These are phyloP conservation scores for Ammospiza caudacuta DNA, from an alignment of 2,113 vertebrate genomes.

Conservation along the genomic window DNA sequence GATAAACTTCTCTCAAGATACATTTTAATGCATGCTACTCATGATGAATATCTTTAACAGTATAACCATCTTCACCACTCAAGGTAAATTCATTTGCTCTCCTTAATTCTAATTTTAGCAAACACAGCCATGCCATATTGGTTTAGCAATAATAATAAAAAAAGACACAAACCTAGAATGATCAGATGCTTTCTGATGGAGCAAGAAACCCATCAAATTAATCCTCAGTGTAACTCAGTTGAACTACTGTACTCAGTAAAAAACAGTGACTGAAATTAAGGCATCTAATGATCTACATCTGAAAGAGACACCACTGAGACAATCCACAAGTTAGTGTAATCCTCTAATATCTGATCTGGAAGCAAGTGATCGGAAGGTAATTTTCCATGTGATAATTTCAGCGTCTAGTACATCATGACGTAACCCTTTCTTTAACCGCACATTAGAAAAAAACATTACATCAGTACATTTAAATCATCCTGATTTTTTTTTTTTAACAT, in stretches of 20 bases:
- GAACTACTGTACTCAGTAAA: background rate
- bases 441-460: slow-evolving; percentile 32
- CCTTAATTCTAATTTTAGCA: background rate
- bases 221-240: background rate
- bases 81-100: background rate
- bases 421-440: background rate
- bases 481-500: background rate
- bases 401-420: background rate
- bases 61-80: background rate
- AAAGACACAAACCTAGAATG: background rate
- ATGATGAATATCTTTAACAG: background rate
- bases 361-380: slow-evolving; percentile 20
- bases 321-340: slow-evolving; percentile 6
- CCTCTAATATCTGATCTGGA: slow-evolving; percentile 51
- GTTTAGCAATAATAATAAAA: background rate
- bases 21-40: background rate
- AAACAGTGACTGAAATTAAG: background rate
- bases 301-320: background rate
- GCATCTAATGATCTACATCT: background rate
- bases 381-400: slow-evolving; percentile 43
- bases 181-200: background rate
- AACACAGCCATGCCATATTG: background rate
- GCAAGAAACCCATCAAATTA: background rate
- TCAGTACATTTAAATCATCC: slow-evolving; percentile 14
- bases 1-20: background rate